Evolutionary conservation across 2,888 invertebrate species (phyloP), one percentile per base, ranked within the genome.

Genomic region (Aspidiotus rigidus): DNA sequence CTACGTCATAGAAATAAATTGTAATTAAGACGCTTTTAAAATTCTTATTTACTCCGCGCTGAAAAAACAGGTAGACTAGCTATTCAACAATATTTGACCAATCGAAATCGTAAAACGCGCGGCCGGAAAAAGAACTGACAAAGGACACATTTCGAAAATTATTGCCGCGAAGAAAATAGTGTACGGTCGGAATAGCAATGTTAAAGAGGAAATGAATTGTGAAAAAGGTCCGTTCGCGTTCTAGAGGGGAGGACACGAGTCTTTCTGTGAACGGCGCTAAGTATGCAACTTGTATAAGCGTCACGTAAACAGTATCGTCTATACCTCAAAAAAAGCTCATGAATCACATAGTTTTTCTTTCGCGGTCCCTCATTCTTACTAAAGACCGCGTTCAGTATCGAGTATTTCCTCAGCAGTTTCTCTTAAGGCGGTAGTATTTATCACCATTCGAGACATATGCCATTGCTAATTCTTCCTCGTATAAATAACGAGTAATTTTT

Each of bases 221-320:
- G 64, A 64, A 64, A 64, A 64, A 64, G 64, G 64, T 64, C 64
- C 64, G 64, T 64, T 64, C 41, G 42, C 7, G 53, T 63, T 63
- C 63, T 63, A 64, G 28, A 64, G 64, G 64, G 64, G 64, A 64
- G 64, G 64, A 64, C 55, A 64, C 53, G 55, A 64, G 64, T 64
- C 55, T 64, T 64, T 55, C 28, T 1, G 28, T 53, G 64, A 40
- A 49, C 49, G 57, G 56, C 66, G 56, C 57, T 66, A 66, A 66
- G 66, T 66, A 66, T 66, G 66, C 66, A 66, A 66, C 66, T 66
- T 66, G 66, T 66, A 66, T 57, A 66, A 66, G 49, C 66, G 66
- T 66, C 66, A 66, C 66, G 66, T 66, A 66, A 66, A 66, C 66
- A 57, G 66, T 59, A 66, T 59, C 66, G 66, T 49, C 66, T 66